Base-by-base conservation (phyloP, 2,113 vertebrate genomes). In the Rhabdomys dilectus region DNA sequence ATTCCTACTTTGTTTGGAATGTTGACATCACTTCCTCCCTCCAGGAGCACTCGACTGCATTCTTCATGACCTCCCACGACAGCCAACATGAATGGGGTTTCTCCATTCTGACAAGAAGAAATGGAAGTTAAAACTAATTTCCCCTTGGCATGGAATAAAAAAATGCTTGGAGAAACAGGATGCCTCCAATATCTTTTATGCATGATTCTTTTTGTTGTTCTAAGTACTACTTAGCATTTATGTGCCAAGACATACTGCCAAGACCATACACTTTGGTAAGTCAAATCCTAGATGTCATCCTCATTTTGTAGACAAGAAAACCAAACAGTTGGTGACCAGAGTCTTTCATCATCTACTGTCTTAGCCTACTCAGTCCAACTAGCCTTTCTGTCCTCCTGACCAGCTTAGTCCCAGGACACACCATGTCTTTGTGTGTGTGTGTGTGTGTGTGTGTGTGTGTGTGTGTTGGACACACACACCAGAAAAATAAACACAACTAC, bases 31-130 rank as follows among this genome's bases (percentile, higher is more conserved):
- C 99, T 99, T 94, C 98, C 98, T 6, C 98, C 98, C 92, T 99
- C 98, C 98, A 99, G 97, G 84, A 99, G 97, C 31, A 98, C 96
- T 95, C 98, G 94, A 53, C 99, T 98, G 98, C 99, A 99, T 96
- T 99, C 98, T 95, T 99, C 98, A 89, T 99, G 97, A 66, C 98
- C 97, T 62, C 98, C 98, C 91, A 98, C 98, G 93, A 99, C 98
- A 91, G 99, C 99, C 97, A 99, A 98, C 95, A 98, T 99, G 98
- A 99, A 98, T 15, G 99, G 98, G 3, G 99, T 99, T 98, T 99
- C 99, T 68, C 99, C 99, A 0, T 98, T 98, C 99, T 99, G 91
- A 92, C 91, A 19, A 88, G 98, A 96, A 13, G 56, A 1, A 78
- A 97, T 91, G 22, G 19, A 76, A 48, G 39, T 96, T 34, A 88